Evolutionary conservation across 1,140 invertebrate species (phyloP).

Genomic region (Gonioctena quinquepunctata): DNA sequence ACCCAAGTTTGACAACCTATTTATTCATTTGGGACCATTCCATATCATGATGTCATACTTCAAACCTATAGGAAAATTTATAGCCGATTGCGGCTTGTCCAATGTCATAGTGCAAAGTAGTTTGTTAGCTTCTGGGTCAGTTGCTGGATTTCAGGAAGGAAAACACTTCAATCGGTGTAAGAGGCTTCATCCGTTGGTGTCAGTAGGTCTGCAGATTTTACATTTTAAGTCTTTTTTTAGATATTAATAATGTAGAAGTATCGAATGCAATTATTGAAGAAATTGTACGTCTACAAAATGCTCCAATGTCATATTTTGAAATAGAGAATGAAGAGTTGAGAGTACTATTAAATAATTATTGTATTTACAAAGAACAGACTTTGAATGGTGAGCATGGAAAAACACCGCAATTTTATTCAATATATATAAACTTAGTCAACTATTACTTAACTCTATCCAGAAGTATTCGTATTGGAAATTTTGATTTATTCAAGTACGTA

Average conservation of each 20-base stretch:
- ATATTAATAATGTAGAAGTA: not conserved
- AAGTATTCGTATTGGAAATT: conserved; percentile 42
- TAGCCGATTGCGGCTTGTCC: conserved; percentile 48
- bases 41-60: conserved; percentile 52
- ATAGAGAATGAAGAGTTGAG: conserved; percentile 22
- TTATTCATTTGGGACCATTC: conserved; percentile 51
- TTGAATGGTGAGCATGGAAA: conserved; percentile 43
- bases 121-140: conserved; percentile 42
- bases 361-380: conserved; percentile 34
- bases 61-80: conserved; percentile 48
- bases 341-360: conserved; percentile 36
- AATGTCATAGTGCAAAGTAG: conserved; percentile 47
- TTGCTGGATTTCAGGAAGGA: conserved; percentile 45
- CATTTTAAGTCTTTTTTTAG: conserved; percentile 27
- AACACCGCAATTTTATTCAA: conserved; percentile 43
- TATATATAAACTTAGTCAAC: conserved; percentile 42
- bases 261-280: conserved; percentile 6
- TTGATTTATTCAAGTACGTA: conserved; percentile 33
- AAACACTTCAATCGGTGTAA: conserved; percentile 42
- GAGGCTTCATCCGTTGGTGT: conserved; percentile 41
- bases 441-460: conserved; percentile 34
- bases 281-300: conserved; percentile 9
- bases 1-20: conserved; percentile 36
- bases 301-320: conserved; percentile 14
- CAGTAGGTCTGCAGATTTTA: conserved; percentile 37